Evolutionary conservation across 1,140 invertebrate species (phyloP), one percentile per base, ranked within the genome.

Genomic region (Anastrepha obliqua): DNA sequence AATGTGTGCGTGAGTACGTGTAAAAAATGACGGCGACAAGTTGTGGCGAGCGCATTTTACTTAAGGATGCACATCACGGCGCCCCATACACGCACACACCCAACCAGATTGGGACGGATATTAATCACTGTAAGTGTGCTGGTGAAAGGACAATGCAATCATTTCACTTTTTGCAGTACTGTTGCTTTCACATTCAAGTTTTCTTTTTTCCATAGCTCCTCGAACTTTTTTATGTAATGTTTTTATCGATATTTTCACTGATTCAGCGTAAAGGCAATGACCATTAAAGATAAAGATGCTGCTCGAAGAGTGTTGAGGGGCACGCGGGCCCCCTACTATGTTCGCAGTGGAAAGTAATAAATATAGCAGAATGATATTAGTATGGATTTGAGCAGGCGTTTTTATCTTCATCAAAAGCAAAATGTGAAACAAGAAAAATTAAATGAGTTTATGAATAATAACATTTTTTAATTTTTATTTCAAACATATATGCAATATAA

Each of bases 71-170:
- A 62, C 60, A n/a, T 62, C 60, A 62, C 4, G 7, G 4, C n/a
- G 60, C 1, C 13, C 1, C 60, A 62, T 62, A 62, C 60, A 15
- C 4, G 15, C n/a, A 15, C 15, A 74, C 44, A 74, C 51, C 51
- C 51, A 6, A 55, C 29, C 59, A 85, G 29, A 42, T 85, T 58
- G 59, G 6, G 55, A 6, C 17, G 44, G 60, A 85, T 13, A 74
- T 85, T 20, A 59, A 59, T 58, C 81, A 85, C 51, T 7, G 5
- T 85, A 85, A 60, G 81, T 29, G 29, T 60, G 59, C 55, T 29
- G 59, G 2, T 74, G 70, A 74, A 74, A 44, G 70, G 15, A 17
- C 44, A 51, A 17, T 51, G 70, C 39, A 74, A 74, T 74, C 42
- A 74, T 74, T 47, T 74, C 44, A n/a, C 42, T 74, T 74, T 74